These are phyloP conservation scores for Dugesia japonica DNA, from an alignment of 2,888 invertebrate genomes.

Conservation along the genomic window DNA sequence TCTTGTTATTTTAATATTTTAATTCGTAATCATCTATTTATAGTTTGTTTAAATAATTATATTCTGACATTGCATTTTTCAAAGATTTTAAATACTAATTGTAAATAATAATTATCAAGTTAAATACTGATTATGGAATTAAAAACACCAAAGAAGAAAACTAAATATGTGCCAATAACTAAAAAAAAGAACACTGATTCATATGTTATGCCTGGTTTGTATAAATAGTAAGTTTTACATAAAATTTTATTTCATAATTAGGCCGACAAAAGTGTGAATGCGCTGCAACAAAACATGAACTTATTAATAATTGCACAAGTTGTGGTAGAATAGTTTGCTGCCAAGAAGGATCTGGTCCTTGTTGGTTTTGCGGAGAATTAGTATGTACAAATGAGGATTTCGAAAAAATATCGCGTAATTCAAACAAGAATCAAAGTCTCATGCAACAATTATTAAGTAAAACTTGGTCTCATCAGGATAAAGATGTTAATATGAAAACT, in stretches of 20 bases:
- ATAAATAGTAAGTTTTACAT: too few relatives aligned
- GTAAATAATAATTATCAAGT: too few relatives aligned
- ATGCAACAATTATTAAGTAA: not conserved
- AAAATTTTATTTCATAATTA: slow-evolving; percentile 28
- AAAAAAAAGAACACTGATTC: too few relatives aligned
- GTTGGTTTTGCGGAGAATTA: slow-evolving; percentile 71
- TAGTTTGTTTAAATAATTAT: too few relatives aligned
- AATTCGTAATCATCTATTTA: too few relatives aligned
- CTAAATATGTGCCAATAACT: too few relatives aligned
- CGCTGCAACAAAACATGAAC: slow-evolving; percentile 70
- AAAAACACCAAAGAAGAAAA: too few relatives aligned
- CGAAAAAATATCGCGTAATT: not conserved
- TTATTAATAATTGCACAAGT: slow-evolving; percentile 75
- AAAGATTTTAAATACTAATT: too few relatives aligned
- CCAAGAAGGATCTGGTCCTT: slow-evolving; percentile 90
- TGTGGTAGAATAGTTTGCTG: slow-evolving; percentile 86
- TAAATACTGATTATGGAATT: too few relatives aligned
- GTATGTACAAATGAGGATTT: slow-evolving; percentile 61
- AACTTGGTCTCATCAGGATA: not conserved
- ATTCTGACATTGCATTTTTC: too few relatives aligned
- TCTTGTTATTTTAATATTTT: too few relatives aligned
- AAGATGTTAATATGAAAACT: not conserved
- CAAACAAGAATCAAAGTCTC: not conserved
- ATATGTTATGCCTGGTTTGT: too few relatives aligned
- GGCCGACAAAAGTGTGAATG: slow-evolving; percentile 77